Evolutionary conservation across 2,888 invertebrate species (phyloP), one percentile per base, ranked within the genome.

Genomic region (Lasioglossum figueresi): DNA sequence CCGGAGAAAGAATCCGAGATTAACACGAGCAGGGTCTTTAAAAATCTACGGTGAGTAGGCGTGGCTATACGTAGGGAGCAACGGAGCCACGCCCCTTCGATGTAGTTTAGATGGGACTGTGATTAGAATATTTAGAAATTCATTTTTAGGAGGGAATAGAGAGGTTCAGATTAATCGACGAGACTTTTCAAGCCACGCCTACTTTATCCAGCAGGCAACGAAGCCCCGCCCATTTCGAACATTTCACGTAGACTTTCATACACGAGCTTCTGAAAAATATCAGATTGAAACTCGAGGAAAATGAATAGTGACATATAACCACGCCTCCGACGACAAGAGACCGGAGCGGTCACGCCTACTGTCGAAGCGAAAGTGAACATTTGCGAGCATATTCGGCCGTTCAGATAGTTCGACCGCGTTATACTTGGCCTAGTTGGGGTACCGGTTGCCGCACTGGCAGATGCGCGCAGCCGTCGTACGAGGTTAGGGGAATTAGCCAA

Each of bases 401-500:
- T 27, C 81, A 71, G 74, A 71, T 63, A 27, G 75, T 72, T 37
- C 19, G 14, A 40, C 27, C 66, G 16, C 16, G 63, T 4, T 8
- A 10, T 77, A 48, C 68, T 80, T 19, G 56, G 80, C 31, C 59
- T 34, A 27, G 71, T 76, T 80, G 8, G 23, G 31, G 66, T 37
- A 40, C 40, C 45, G n/a, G 56, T 37, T 73, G 34, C 40, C n/a
- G 63, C n/a, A 37, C 37, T 68, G 73, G 34, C 63, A 31, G 40
- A 71, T 40, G 63, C n/a, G 66, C 43, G 27, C 52, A 56, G 52
- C n/a, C 56, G 45, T 34, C 75, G 68, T 73, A 34, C 77, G 81
- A 79, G 89, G 87, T 88, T 88, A 88, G 81, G 89, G 87, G 93
- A 92, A 92, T 91, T 91, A 90, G 92, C 88, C 88, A 91, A 92